phyloP scores from a whole-genome alignment of 2,113 vertebrate genomes.

The Phalacrocorax carbo region DNA sequence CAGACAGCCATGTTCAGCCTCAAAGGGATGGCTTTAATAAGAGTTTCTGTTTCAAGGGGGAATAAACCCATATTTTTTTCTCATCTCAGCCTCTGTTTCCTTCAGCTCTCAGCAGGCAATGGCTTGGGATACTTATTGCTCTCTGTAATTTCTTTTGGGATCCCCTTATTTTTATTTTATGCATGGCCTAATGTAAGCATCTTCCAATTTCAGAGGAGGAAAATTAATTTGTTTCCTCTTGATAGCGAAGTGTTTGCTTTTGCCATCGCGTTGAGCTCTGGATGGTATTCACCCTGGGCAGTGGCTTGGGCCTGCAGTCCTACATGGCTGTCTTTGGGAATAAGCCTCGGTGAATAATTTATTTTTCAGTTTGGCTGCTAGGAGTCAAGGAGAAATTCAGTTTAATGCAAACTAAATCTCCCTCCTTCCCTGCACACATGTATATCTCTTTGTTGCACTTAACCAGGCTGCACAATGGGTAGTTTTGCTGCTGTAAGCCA shows the following conservation, averaged over 20 bases:
- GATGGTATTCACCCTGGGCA: not conserved
- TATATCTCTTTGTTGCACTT: not conserved
- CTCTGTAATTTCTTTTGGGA: constrained; percentile 18
- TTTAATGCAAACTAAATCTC: not conserved
- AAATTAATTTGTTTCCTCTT: constrained; percentile 9
- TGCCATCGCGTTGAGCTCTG: not conserved
- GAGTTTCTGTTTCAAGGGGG: not conserved
- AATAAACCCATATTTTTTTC: not conserved
- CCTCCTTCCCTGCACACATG: not conserved
- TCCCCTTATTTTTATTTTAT: constrained; percentile 36
- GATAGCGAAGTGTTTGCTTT: not conserved
- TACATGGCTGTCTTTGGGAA: not conserved
- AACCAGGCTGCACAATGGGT: not conserved
- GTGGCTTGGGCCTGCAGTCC: not conserved
- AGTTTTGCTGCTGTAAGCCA: not conserved
- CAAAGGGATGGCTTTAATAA: not conserved
- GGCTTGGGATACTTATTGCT: not conserved
- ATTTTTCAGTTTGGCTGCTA: constrained; percentile 38
- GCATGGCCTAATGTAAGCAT: not conserved
- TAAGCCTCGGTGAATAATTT: not conserved
- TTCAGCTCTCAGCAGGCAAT: not conserved
- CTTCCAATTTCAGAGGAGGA: not conserved
- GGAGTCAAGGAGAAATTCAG: not conserved
- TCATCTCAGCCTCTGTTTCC: not conserved
- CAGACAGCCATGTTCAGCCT: not conserved